A percentile compares a stretch with the other conserved stretches of the same genome.
Conservation (phyloP, 2,797 vertebrate species). For the Fundulus diaphanus region DNA sequence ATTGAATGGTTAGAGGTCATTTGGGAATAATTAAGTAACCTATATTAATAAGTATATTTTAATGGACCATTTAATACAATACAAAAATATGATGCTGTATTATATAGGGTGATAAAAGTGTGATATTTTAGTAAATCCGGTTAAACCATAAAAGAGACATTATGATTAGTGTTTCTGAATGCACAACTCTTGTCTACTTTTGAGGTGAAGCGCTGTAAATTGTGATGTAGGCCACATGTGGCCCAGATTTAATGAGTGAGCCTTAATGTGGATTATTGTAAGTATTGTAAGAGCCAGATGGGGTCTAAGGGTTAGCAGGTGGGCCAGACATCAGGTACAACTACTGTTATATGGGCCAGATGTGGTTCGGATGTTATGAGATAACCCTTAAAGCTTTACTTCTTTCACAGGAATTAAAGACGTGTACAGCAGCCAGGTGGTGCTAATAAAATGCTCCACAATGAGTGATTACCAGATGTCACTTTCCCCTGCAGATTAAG, state of each 20-base stretch:
- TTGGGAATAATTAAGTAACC: background rate
- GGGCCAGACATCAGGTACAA: background rate
- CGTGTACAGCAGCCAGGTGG: background rate
- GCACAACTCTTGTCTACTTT: background rate
- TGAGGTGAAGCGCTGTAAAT: background rate
- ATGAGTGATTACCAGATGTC: background rate
- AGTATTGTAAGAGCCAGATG: background rate
- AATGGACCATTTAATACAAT: background rate
- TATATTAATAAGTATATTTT: background rate
- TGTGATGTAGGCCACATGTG: background rate
- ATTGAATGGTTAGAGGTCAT: background rate
- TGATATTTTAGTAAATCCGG: background rate
- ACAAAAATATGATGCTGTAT: background rate
- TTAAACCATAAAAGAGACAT: background rate
- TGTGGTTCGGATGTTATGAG: constrained; percentile 5
- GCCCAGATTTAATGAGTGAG: background rate
- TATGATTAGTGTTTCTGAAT: no score
- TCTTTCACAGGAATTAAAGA: background rate
- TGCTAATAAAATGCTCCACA: background rate
- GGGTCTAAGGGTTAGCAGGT: background rate
- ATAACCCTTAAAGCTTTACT: background rate
- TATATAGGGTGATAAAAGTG: background rate
- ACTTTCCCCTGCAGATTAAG: background rate
- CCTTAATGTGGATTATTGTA: background rate
- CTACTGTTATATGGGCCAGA: background rate